Conservation (phyloP, 2,797 vertebrate genomes). For the Psittacula echo region DNA sequence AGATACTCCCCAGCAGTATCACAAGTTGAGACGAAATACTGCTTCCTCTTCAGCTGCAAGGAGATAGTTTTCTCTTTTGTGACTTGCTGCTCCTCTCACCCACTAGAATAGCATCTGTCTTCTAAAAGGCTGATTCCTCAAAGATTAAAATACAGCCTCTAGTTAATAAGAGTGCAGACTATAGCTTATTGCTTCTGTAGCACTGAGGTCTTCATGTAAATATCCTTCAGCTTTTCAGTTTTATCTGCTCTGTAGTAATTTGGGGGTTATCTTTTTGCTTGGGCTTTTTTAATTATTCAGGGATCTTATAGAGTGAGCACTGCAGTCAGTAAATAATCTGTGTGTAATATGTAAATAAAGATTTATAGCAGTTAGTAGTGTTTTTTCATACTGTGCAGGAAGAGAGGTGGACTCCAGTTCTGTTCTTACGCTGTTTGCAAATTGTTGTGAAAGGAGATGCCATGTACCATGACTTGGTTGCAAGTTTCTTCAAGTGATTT, state of each 20-base stretch:
- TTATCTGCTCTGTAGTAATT: neutral
- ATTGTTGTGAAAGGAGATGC: neutral
- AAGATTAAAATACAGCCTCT: neutral
- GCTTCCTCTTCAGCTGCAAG: neutral
- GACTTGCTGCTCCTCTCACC: neutral
- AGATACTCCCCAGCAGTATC: neutral
- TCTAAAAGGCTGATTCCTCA: neutral
- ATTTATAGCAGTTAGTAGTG: neutral
- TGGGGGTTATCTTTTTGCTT: neutral
- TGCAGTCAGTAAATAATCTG: neutral
- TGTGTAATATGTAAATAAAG: conserved; percentile 17
- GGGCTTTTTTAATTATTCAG: neutral
- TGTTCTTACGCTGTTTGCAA: neutral
- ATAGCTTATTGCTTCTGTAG: neutral
- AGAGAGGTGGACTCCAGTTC: neutral
- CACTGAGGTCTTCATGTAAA: neutral
- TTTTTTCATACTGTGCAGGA: neutral
- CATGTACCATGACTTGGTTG: neutral
- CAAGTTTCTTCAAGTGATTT: conserved; percentile 1
- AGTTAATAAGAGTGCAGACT: neutral
- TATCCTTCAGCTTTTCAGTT: neutral
- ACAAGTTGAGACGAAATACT: neutral
- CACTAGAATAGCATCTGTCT: neutral
- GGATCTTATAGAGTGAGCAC: neutral
- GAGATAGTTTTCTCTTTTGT: neutral